These are phyloP conservation scores for Cettia cetti DNA, from an alignment of 2,113 vertebrate genomes.

Conservation along the genomic window DNA sequence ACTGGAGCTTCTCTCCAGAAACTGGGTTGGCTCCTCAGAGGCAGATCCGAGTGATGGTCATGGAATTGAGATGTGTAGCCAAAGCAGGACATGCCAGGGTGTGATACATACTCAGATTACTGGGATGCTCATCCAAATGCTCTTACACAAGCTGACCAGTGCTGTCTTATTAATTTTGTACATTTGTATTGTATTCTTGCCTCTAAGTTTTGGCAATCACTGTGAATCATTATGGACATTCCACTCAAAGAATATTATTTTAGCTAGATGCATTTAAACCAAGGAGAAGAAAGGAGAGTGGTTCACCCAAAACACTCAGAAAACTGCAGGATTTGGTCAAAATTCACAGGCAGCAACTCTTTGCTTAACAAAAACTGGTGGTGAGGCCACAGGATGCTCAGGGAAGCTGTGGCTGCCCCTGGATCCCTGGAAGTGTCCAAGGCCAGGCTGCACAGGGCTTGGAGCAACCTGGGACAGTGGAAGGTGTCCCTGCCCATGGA, in stretches of 20 bases:
- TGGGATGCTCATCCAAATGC: not conserved
- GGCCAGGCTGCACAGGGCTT: fast-evolving
- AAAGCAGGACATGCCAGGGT: not conserved
- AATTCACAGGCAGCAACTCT: not conserved
- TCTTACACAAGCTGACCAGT: not conserved
- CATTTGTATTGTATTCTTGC: not conserved
- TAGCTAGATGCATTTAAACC: not conserved
- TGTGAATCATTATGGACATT: fast-evolving
- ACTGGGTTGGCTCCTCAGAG: not conserved
- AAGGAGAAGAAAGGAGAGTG: not conserved
- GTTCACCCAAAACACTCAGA: not conserved
- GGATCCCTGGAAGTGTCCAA: not conserved
- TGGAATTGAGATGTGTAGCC: not conserved
- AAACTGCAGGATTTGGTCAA: not conserved
- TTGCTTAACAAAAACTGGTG: not conserved
- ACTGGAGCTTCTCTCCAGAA: not conserved
- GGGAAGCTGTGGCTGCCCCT: not conserved
- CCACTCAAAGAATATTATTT: not conserved
- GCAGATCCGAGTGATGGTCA: not conserved
- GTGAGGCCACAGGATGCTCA: not conserved
- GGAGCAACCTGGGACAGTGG: fast-evolving
- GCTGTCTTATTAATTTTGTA: not conserved
- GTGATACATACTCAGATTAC: not conserved
- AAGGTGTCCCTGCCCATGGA: not conserved
- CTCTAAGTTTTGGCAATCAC: not conserved